Evolutionary conservation across 2,888 invertebrate species (phyloP), one percentile per base, ranked within the genome.

Genomic region (Polydrusus pterygomalis): DNA sequence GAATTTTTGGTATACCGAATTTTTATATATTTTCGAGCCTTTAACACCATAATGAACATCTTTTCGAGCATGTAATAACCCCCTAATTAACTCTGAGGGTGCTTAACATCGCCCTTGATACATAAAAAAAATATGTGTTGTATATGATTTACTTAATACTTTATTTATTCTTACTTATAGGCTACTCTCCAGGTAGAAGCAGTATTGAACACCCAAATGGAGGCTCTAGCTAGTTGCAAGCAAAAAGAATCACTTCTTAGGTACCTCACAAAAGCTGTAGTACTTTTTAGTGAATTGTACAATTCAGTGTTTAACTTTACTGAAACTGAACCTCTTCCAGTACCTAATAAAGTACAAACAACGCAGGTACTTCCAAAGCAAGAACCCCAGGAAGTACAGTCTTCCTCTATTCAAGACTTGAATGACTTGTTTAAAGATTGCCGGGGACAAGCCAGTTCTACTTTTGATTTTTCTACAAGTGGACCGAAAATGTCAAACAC

Each of bases 231-330:
- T 34, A 34, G 10, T 3, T 34, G 5, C 34, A 10, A 34, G 20
- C 65, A 77, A 60, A 73, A 73, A 51, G 73, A 73, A 34, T 38
- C 68, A 2, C 7, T 77, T 15, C 15, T 70, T n/a, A 64, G 5
- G 1, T 73, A 73, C 43, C 40, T 73, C 0, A 58, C 73, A 15
- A 69, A 77, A 45, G 25, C 45, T 18, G 6, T 65, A 13, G 20
- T 45, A 1, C 18, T 73, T n/a, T 65, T 69, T 60, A 64, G 25
- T 5, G 65, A 69, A 34, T 40, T 73, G 0, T 70, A 77, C 20
- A 43, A 65, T 51, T 49, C 65, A 10, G 58, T 64, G n/a, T 47
- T 73, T 40, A 58, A 77, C 49, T 64, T 20, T 40, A 20, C 69
- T 30, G 70, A 77, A 60, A 60, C 18, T 20, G 51, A 60, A 13